Evolutionary conservation across 1,140 invertebrate species (phyloP).

Genomic region (Neodiprion fabricii): DNA sequence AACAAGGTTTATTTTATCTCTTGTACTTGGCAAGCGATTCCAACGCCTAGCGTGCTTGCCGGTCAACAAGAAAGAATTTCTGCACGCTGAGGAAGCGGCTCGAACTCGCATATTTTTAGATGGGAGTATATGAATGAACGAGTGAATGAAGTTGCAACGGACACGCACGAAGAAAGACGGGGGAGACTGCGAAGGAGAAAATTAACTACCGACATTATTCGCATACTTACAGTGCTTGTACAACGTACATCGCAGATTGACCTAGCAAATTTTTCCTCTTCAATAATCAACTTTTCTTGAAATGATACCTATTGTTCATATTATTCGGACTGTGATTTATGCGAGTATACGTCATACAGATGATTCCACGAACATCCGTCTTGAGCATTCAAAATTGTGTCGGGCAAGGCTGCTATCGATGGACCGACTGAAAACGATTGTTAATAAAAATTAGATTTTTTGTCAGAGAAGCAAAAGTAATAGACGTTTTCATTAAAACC

Average conservation of each 20-base stretch:
- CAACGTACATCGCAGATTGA: no score
- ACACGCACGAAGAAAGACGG: neutral
- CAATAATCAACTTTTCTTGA: no score
- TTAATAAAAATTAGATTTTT: neutral
- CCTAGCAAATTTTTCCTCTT: no score
- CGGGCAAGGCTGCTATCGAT: neutral
- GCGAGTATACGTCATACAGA: no score
- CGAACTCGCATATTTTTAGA: constrained; percentile 5
- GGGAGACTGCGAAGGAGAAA: no score
- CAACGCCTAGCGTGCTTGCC: neutral
- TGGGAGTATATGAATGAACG: neutral
- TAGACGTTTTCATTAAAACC: neutral
- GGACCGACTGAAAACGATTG: neutral
- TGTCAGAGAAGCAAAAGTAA: neutral
- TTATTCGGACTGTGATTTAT: no score
- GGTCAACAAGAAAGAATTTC: constrained; percentile 1
- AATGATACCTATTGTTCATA: no score
- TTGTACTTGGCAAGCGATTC: constrained; percentile 10
- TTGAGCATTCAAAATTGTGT: neutral
- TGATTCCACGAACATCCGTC: no score
- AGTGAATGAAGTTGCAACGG: neutral
- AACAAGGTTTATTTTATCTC: constrained; percentile 11
- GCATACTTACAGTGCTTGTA: no score
- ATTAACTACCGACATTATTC: no score
- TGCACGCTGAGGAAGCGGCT: neutral